Evolutionary conservation across 2,888 invertebrate species (phyloP).

Genomic region (Synergus itoensis): DNA sequence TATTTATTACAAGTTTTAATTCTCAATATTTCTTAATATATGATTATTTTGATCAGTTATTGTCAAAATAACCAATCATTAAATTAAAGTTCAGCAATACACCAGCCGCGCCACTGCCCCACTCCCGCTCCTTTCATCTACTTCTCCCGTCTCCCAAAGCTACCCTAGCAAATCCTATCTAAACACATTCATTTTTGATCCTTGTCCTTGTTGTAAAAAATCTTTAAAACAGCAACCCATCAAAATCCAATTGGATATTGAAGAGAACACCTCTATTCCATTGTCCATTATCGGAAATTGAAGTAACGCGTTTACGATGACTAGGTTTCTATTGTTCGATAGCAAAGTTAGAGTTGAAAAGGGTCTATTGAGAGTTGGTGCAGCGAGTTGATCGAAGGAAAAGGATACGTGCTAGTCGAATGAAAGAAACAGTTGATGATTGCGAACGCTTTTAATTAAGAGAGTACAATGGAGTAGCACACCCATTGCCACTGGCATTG

Average conservation of each 20-base stretch:
- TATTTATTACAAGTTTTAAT: no score
- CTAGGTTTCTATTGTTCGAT: slow-evolving; percentile 24
- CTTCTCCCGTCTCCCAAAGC: neutral
- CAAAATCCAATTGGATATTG: slow-evolving; percentile 8
- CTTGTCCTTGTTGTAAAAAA: neutral
- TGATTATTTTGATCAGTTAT: no score
- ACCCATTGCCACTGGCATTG: slow-evolving; percentile 63
- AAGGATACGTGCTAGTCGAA: neutral
- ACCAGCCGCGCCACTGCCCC: neutral
- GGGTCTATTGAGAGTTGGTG: slow-evolving; percentile 3
- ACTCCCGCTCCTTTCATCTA: neutral
- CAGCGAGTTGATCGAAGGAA: slow-evolving; percentile 21
- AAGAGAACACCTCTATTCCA: slow-evolving; percentile 17
- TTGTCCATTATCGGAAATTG: slow-evolving; percentile 11
- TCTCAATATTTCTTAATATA: no score
- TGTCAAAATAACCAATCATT: no score
- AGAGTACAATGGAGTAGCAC: slow-evolving; percentile 65
- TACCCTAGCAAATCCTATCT: neutral
- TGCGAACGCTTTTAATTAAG: slow-evolving; percentile 67
- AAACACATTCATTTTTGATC: neutral
- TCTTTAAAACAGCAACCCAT: neutral
- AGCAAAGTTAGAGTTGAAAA: slow-evolving; percentile 17
- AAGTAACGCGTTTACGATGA: slow-evolving; percentile 18
- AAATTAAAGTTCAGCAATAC: neutral
- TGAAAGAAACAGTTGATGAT: slow-evolving; percentile 67